Evolutionary conservation across 2,888 invertebrate genomes (phyloP).

Genomic region (Athrips mouffetella): DNA sequence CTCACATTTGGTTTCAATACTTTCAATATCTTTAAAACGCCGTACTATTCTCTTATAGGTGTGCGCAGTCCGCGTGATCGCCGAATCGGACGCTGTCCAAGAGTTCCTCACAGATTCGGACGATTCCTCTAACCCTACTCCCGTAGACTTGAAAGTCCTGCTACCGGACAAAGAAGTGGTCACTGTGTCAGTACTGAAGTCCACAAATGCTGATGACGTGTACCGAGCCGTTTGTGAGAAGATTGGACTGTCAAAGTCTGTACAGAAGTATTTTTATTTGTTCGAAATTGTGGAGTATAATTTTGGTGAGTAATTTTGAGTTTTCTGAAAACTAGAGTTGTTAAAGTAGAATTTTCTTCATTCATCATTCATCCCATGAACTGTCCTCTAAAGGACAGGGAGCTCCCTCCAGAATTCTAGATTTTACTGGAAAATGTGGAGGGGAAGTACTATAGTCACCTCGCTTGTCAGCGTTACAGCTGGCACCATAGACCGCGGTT

Average conservation of each 20-base stretch:
- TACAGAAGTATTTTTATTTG: constrained; percentile 94
- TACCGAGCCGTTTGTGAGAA: constrained; percentile 92
- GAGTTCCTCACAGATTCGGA: constrained; percentile 97
- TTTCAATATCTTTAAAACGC: not conserved
- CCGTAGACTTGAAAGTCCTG: constrained; percentile 87
- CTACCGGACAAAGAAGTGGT: constrained; percentile 95
- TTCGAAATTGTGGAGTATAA: constrained; percentile 98
- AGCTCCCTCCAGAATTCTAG: too few species aligned
- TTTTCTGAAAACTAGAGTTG: not conserved
- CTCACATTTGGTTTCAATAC: too few species aligned
- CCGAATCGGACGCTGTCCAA: constrained; percentile 97
- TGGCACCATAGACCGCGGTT: too few species aligned
- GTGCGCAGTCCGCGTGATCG: constrained; percentile 98
- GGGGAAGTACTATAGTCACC: too few species aligned
- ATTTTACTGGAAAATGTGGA: too few species aligned
- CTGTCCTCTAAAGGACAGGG: too few species aligned
- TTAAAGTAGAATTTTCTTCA: too few species aligned
- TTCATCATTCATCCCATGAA: too few species aligned
- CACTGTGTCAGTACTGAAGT: constrained; percentile 92
- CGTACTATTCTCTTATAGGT: constrained; percentile 67
- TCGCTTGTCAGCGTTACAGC: too few species aligned
- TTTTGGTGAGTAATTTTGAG: constrained; percentile 85
- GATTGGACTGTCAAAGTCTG: constrained; percentile 87
- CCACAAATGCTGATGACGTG: constrained; percentile 93
- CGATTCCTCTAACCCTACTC: constrained; percentile 86